A percentile compares a stretch with the other conserved stretches of the same genome.
phyloP scores from a whole-genome alignment of 2,797 vertebrate species.

The Parauchenoglanis ngamensis region DNA sequence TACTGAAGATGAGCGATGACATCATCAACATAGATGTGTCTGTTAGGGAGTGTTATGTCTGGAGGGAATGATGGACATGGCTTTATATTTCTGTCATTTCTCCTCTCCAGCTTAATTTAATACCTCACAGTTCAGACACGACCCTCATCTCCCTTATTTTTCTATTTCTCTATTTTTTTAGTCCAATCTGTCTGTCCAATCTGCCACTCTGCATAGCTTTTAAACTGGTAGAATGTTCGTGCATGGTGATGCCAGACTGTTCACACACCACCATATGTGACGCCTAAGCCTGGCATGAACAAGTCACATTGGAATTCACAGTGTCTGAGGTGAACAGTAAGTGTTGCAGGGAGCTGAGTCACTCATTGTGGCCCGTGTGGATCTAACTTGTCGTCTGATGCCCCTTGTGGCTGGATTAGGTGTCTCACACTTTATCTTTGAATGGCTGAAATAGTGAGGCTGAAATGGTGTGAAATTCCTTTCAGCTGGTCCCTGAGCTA shows the following conservation, averaged over 20 bases:
- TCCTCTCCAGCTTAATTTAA: conserved; percentile 75
- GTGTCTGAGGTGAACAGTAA: conserved; percentile 36
- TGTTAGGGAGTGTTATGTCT: background rate
- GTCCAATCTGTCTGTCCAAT: conserved; percentile 30
- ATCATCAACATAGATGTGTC: conserved; percentile 14
- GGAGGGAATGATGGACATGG: conserved; percentile 66
- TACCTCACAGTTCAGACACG: conserved; percentile 65
- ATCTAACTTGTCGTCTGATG: conserved; percentile 37
- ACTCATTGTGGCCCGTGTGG: conserved; percentile 64
- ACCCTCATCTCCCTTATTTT: conserved; percentile 58
- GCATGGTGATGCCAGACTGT: conserved; percentile 12
- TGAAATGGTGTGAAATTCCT: conserved; percentile 16
- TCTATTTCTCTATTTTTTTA: background rate
- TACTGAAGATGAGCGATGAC: conserved; percentile 1
- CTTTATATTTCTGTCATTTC: conserved; percentile 74
- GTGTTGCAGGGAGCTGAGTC: conserved; percentile 57
- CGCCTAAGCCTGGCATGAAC: conserved; percentile 21
- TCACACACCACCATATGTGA: conserved; percentile 36
- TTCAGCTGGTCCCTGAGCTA: background rate
- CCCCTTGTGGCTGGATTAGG: conserved; percentile 61
- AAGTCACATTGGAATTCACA: conserved; percentile 29
- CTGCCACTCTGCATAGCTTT: conserved; percentile 60
- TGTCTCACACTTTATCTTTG: background rate
- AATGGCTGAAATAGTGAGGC: conserved; percentile 10
- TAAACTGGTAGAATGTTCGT: background rate